Percentiles rank a stretch among this genome's conserved stretches.
phyloP scores from a whole-genome alignment of 2,113 vertebrate genomes.

The Fukomys damarensis region DNA sequence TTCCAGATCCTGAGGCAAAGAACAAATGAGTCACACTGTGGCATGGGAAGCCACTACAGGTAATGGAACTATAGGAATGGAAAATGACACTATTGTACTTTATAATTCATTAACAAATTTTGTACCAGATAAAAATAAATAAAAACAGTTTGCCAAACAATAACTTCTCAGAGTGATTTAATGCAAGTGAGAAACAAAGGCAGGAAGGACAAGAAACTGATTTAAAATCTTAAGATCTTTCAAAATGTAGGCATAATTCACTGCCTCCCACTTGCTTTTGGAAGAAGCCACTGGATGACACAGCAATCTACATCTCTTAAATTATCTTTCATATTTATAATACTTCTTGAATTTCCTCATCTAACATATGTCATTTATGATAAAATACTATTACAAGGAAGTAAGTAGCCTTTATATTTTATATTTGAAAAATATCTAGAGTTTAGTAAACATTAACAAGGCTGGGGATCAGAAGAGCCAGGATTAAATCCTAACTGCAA shows the following conservation, averaged over 20 bases:
- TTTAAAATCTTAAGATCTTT: slow-evolving; percentile 19
- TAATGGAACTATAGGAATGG: neutral
- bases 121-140: neutral
- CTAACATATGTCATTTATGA: neutral
- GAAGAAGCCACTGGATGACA: slow-evolving; percentile 8
- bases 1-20: slow-evolving; percentile 55
- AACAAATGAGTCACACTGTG: slow-evolving; percentile 59
- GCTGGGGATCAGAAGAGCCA: neutral
- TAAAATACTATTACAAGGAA: slow-evolving; percentile 41
- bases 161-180: slow-evolving; percentile 11
- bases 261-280: neutral
- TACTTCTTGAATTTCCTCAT: slow-evolving; percentile 29
- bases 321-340: neutral
- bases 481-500: neutral
- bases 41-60: neutral
- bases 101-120: slow-evolving; percentile 44
- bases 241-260: neutral
- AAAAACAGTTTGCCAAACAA: neutral
- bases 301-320: slow-evolving; percentile 7
- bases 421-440: slow-evolving; percentile 33
- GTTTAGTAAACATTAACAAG: neutral
- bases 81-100: neutral
- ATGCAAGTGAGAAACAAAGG: neutral
- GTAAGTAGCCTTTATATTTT: neutral
- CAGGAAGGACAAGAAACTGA: neutral